Base-by-base conservation (phyloP, 2,797 vertebrate species). In the Zenarchopterus dispar region DNA sequence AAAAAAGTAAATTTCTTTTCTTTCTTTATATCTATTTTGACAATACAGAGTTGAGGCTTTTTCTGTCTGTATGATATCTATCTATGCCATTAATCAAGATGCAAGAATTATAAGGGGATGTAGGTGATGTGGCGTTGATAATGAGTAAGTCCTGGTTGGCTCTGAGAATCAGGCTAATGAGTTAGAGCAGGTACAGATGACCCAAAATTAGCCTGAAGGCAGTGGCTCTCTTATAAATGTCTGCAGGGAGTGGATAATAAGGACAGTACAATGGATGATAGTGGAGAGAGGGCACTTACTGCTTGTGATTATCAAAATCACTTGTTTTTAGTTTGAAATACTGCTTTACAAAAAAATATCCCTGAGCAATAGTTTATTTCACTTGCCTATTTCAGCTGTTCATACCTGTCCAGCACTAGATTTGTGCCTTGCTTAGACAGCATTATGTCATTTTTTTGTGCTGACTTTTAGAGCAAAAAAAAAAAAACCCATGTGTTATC, bases 81-180 rank as follows among this genome's bases (percentile, higher is more conserved):
- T 75, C 64, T 51, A 6, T 55, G 31, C n/a, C 10, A 18, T 42
- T 70, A 66, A 65, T 36, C 16, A 44, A 52, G 41, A 60, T 13
- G 24, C 11, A 31, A 11, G 50, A 62, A n/a, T 36, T 31, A 19
- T 23, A 23, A 26, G 62, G 6, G 1, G 62, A 67, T 69, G 42
- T 63, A 46, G 57, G 11, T 61, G 58, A 77, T 62, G 66, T 70
- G 77, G 74, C 49, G 18, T 5, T 68, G 60, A 55, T 73, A 74
- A 74, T 68, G 73, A 82, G 70, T 39, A 58, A 56, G 48, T 42
- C 47, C 47, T 31, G 52, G 53, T 31, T 47, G 9, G 60, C 21
- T 56, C 45, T 52, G 43, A 63, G 71, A 88, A 85, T 85, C 54
- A 73, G 82, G 75, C 51, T 86, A 89, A 89, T 86, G 76, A 83